Evolutionary conservation across 2,797 vertebrate genomes (phyloP).

Genomic region (Schizothorax lantsangensis): DNA sequence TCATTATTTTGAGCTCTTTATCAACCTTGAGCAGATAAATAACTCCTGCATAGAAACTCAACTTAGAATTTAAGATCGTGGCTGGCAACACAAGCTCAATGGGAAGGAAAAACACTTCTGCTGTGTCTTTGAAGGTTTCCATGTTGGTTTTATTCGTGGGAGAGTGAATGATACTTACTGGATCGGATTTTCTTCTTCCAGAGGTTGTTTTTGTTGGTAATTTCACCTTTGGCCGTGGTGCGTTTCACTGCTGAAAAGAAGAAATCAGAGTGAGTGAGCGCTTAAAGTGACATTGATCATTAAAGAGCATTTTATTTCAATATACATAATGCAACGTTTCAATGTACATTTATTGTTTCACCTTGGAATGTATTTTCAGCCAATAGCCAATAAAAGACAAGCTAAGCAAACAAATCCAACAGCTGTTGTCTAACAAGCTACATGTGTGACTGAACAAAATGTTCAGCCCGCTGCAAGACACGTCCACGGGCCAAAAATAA

Average conservation of each 20-base stretch:
- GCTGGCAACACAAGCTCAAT: background rate
- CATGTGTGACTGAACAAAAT: background rate
- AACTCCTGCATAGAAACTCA: background rate
- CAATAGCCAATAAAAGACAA: background rate
- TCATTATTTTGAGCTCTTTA: background rate
- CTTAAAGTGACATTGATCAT: constrained; percentile 3
- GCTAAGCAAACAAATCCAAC: background rate
- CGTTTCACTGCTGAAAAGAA: constrained; percentile 59
- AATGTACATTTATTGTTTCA: background rate
- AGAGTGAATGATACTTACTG: constrained; percentile 65
- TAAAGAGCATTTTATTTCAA: background rate
- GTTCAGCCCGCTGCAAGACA: background rate
- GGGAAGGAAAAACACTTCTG: background rate
- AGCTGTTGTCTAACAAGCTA: background rate
- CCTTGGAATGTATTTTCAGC: background rate
- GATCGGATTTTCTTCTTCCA: constrained; percentile 77
- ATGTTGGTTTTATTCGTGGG: background rate
- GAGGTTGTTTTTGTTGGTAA: constrained; percentile 59
- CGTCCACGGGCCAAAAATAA: background rate
- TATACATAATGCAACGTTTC: background rate
- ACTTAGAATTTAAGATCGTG: background rate
- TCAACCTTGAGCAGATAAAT: constrained; percentile 11
- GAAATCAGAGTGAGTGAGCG: background rate
- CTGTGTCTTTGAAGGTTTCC: background rate
- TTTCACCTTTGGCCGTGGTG: constrained; percentile 59